These are phyloP conservation scores for Diadumene lineata DNA, from an alignment of 92 coral and sea anemone species.

Conservation along the genomic window DNA sequence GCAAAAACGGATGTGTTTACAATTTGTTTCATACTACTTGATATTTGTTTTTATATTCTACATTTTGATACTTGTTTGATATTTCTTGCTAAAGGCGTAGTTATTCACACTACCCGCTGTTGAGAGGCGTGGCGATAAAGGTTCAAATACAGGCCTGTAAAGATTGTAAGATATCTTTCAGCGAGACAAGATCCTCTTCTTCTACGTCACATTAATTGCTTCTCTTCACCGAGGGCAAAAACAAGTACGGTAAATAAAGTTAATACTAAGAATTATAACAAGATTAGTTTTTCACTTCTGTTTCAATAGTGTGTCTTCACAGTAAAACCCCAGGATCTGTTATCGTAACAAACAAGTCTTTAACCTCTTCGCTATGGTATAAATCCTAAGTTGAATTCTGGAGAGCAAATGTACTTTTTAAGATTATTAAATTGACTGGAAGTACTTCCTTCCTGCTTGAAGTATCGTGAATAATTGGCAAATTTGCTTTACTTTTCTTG, in stretches of 20 bases:
- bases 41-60: too few relatives aligned
- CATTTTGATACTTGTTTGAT: too few relatives aligned
- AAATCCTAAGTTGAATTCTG: neutral
- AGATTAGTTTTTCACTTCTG: too few relatives aligned
- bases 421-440: neutral
- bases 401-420: neutral
- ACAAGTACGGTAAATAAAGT: neutral
- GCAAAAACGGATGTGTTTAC: too few relatives aligned
- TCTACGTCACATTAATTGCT: neutral
- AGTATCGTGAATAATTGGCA: too few relatives aligned
- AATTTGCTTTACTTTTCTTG: too few relatives aligned
- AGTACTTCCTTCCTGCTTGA: constrained; percentile 4
- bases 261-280: neutral
- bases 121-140: neutral
- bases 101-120: too few relatives aligned
- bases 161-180: neutral
- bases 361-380: neutral
- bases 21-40: too few relatives aligned
- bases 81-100: too few relatives aligned
- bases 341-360: neutral
- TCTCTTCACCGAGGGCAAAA: neutral
- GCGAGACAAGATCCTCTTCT: neutral
- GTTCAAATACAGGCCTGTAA: neutral
- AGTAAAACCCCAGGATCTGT: neutral
- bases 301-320: too few relatives aligned